Percentiles rank a stretch among this genome's conserved stretches.
Conservation (phyloP, 2,113 vertebrate genomes). For the Nothocercus julius region DNA sequence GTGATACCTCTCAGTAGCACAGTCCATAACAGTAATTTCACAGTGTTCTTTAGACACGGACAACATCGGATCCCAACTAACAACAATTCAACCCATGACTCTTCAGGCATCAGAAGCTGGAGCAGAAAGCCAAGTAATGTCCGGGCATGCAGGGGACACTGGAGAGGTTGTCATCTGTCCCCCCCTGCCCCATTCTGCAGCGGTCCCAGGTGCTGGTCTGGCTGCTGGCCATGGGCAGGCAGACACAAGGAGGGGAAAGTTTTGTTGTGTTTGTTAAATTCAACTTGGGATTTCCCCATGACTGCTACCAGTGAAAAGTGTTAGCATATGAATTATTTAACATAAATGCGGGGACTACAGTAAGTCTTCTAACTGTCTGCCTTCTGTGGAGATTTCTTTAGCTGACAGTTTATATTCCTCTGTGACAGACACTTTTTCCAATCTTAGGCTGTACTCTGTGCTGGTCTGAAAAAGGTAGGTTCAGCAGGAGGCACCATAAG, state of each 20-base stretch:
- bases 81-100: background rate
- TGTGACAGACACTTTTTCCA: conserved; percentile 64
- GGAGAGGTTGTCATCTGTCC: background rate
- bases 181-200: rapidly evolving
- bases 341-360: conserved; percentile 36
- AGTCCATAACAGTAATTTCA: background rate
- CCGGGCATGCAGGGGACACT: background rate
- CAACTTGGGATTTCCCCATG: background rate
- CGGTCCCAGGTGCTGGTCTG: rapidly evolving
- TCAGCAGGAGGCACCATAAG: conserved; percentile 51
- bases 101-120: rapidly evolving
- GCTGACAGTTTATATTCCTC: conserved; percentile 60
- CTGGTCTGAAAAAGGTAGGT: conserved; percentile 49
- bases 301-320: background rate
- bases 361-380: conserved; percentile 63
- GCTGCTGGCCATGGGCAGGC: background rate
- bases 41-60: rapidly evolving
- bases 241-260: background rate
- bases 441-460: conserved; percentile 40
- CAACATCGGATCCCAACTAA: background rate
- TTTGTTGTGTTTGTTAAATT: conserved; percentile 25
- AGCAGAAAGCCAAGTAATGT: background rate
- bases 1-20: background rate
- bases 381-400: conserved; percentile 54
- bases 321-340: conserved; percentile 57